These are phyloP conservation scores for Pseudanteris insignis DNA, from an alignment of 2,888 invertebrate genomes.

Conservation along the genomic window DNA sequence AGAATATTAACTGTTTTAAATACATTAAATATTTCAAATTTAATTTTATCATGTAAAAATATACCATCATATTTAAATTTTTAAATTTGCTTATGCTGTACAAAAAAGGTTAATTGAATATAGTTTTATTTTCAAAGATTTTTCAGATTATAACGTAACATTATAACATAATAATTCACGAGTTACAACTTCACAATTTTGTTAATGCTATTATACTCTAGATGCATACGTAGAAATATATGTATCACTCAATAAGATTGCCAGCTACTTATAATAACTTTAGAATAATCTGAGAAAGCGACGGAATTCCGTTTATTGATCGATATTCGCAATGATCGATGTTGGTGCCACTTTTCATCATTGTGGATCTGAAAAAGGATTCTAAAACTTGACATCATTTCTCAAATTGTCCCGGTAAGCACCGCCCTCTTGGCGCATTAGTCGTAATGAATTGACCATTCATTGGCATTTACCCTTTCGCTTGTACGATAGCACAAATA, in stretches of 20 bases:
- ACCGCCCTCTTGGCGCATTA: slow-evolving; percentile 16
- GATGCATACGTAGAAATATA: no score
- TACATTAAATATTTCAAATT: no score
- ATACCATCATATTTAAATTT: no score
- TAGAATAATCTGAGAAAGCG: not conserved
- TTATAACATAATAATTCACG: no score
- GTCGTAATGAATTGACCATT: slow-evolving; percentile 34
- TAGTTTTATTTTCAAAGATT: slow-evolving; percentile 24
- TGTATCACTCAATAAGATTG: no score
- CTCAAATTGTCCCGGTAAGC: slow-evolving; percentile 10
- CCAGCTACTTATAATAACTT: not conserved
- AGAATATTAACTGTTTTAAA: no score
- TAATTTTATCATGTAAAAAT: no score
- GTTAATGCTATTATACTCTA: no score
- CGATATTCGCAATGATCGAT: slow-evolving; percentile 25
- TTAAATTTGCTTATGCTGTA: not conserved
- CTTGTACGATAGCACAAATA: slow-evolving; percentile 6
- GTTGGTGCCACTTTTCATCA: slow-evolving; percentile 19
- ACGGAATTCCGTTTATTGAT: slow-evolving; percentile 12
- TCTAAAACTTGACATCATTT: slow-evolving; percentile 10
- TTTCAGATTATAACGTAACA: no score
- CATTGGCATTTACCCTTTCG: slow-evolving; percentile 35
- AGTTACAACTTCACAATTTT: no score
- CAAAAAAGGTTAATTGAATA: slow-evolving; percentile 14
- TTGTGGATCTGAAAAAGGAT: slow-evolving; percentile 11